These are phyloP conservation scores for Eristalis tenax DNA, from an alignment of 2,888 invertebrate genomes.

Conservation along the genomic window DNA sequence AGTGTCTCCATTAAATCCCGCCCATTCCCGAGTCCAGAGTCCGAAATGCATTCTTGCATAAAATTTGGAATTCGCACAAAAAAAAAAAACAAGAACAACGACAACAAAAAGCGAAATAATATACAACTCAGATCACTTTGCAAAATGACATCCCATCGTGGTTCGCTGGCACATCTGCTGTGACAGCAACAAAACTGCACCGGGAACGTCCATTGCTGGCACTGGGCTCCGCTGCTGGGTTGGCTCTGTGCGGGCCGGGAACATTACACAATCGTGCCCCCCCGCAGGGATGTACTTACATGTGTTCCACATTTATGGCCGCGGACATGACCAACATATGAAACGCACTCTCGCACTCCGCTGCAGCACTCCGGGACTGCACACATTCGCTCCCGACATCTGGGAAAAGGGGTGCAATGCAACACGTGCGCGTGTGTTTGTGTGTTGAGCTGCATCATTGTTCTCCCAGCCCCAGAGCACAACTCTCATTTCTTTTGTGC, in stretches of 20 bases:
- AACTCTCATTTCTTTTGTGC: neutral
- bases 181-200: slow-evolving; percentile 65
- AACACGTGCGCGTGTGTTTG: slow-evolving; percentile 49
- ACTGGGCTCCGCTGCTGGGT: neutral
- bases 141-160: slow-evolving; percentile 68
- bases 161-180: slow-evolving; percentile 63
- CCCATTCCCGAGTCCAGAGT: slow-evolving; percentile 56
- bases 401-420: slow-evolving; percentile 53
- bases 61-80: slow-evolving; percentile 48
- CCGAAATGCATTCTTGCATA: slow-evolving; percentile 67
- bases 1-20: slow-evolving; percentile 56
- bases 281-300: slow-evolving; percentile 65
- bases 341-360: slow-evolving; percentile 59
- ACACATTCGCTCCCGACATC: neutral
- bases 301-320: slow-evolving; percentile 70
- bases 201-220: slow-evolving; percentile 46
- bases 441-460: slow-evolving; percentile 38
- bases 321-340: slow-evolving; percentile 70
- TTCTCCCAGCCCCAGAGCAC: slow-evolving; percentile 31
- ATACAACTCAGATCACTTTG: slow-evolving; percentile 53
- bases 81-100: neutral
- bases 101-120: slow-evolving; percentile 11
- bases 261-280: slow-evolving; percentile 29
- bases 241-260: neutral
- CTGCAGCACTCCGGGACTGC: slow-evolving; percentile 2